Evolutionary conservation across 2,888 invertebrate species (phyloP), one percentile per base, ranked within the genome.

Genomic region (Drosophila neotestacea): DNA sequence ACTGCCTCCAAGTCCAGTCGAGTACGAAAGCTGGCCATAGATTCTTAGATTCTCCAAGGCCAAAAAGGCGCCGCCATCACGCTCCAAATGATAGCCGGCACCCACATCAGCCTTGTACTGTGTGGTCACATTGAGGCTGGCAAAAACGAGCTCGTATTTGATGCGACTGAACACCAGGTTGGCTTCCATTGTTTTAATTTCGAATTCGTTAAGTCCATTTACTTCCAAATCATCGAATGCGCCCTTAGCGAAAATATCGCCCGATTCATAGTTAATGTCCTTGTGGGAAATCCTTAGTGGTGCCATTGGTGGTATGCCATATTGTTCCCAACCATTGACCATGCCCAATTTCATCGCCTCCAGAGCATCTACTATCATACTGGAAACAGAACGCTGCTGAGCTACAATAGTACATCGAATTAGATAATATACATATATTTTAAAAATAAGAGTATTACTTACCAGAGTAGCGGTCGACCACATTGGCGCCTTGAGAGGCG

Each of bases 261-360:
- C 77, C 2, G 61, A 50, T 0, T 51, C 44, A 0, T 71, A 61
- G 2, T 86, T 68, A 9, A 91, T 7, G 10, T 89, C 62, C 42
- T 76, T 68, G 47, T 92, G 84, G 0, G 34, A 6, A 1, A 77
- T 11, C 42, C 52, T 64, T 1, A 80, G 47, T 0, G 92, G 92
- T 2, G 90, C 90, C 16, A 92, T 30, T 1, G 90, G 79, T n/a
- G 91, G 91, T 27, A 92, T 70, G 6, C 90, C 91, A 30, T 69
- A 36, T 0, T 68, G 22, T 0, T 90, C 89, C 47, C 72, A 86
- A 30, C 92, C 92, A 6, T 89, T 81, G 2, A 73, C 86, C 84
- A 92, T 76, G 42, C 83, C 59, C 0, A 48, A n/a, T 11, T 79
- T 85, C 0, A 77, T 0, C 0, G 11, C 50, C 66, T 91, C 90